Conservation (phyloP, 2,797 vertebrate species). For the Crocidura indochinensis region DNA sequence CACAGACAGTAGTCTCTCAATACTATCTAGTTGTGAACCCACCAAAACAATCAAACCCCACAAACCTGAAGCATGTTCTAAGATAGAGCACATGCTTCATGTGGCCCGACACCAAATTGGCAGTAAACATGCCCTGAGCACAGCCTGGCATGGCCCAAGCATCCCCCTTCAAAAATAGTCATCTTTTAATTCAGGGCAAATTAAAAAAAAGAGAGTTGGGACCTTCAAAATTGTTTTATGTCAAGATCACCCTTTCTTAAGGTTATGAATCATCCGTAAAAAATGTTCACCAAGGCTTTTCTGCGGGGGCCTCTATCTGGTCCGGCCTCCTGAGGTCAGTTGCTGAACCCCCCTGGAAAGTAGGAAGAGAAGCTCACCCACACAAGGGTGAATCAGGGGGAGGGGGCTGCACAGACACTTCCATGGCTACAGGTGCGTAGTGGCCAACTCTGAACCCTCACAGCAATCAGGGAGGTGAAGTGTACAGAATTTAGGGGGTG, state of each 20-base stretch:
- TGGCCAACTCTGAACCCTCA: neutral
- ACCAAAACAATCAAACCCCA: too few relatives aligned
- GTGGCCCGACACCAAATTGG: too few relatives aligned
- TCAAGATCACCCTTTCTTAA: constrained; percentile 65
- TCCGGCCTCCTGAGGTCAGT: constrained; percentile 51
- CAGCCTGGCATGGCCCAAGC: too few relatives aligned
- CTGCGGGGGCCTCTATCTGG: constrained; percentile 51
- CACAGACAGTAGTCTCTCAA: too few relatives aligned
- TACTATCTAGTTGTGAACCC: too few relatives aligned
- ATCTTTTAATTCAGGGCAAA: too few relatives aligned
- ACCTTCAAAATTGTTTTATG: constrained; percentile 34
- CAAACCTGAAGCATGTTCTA: too few relatives aligned
- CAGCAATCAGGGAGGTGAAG: neutral
- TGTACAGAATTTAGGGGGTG: neutral
- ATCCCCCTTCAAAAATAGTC: too few relatives aligned
- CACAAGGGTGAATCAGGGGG: constrained; percentile 82
- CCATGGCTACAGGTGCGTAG: constrained; percentile 39
- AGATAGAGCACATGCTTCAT: too few relatives aligned
- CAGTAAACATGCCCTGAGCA: too few relatives aligned
- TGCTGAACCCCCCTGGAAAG: constrained; percentile 18
- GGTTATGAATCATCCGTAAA: constrained; percentile 78
- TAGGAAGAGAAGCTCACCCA: constrained; percentile 71
- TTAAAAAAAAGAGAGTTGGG: constrained; percentile 49
- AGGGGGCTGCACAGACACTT: constrained; percentile 62
- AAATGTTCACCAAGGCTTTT: constrained; percentile 69